A percentile compares a stretch with the other conserved stretches of the same genome.
Conservation (phyloP, 2,888 invertebrate species). For the Platynereis dumerilii region DNA sequence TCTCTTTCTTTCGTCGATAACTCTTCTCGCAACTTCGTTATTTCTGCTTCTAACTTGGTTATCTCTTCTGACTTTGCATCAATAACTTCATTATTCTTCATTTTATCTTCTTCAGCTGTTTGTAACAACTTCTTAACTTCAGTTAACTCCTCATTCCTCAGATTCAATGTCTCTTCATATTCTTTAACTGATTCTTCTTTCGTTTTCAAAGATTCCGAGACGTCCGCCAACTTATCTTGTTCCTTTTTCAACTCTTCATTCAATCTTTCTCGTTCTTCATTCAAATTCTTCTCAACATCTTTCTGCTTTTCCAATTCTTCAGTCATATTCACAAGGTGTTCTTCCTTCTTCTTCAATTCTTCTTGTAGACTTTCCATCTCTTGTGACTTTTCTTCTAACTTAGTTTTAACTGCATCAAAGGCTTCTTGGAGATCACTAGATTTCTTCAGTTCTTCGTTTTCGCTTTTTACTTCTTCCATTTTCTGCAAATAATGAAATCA, state of each 20-base stretch:
- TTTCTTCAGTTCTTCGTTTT: constrained; percentile 18
- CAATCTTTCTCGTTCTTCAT: not conserved
- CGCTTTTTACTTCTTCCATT: constrained; percentile 14
- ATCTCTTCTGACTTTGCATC: not conserved
- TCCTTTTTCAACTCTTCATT: constrained; percentile 8
- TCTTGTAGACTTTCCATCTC: not conserved
- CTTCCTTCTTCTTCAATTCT: constrained; percentile 3
- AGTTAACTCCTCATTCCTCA: not conserved
- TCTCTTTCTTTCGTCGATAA: not conserved
- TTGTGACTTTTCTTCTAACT: not conserved
- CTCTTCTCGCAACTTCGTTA: not conserved
- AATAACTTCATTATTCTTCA: not conserved
- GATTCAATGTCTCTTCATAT: not conserved
- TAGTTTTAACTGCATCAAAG: constrained; percentile 1
- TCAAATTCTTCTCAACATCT: not conserved
- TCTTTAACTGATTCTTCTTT: constrained; percentile 1
- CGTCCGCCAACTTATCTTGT: not conserved
- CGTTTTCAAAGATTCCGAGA: not conserved
- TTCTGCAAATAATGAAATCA: too few species aligned
- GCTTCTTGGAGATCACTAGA: not conserved
- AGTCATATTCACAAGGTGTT: not conserved
- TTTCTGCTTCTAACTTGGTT: not conserved
- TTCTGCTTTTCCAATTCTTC: not conserved
- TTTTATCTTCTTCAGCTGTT: not conserved
- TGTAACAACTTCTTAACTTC: not conserved